Conservation (phyloP, 2,113 vertebrate species). For the Dicentrarchus labrax region DNA sequence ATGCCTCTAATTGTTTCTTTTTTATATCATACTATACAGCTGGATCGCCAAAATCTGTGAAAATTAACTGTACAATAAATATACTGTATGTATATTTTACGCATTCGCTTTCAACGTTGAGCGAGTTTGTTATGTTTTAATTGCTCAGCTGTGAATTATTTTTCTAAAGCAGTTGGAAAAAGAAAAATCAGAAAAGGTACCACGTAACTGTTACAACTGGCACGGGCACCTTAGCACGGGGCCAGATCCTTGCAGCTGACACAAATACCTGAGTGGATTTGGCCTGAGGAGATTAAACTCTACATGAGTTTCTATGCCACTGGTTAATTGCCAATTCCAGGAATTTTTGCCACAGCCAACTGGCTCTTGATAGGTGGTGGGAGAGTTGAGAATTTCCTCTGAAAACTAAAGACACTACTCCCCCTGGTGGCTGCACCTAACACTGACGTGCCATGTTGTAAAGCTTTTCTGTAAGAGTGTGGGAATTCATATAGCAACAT, state of each 20-base stretch:
- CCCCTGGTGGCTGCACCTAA: slow-evolving; percentile 71
- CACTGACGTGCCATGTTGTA: neutral
- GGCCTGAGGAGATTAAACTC: slow-evolving; percentile 52
- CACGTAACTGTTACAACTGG: slow-evolving; percentile 17
- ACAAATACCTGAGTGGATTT: slow-evolving; percentile 62
- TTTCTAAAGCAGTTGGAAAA: neutral
- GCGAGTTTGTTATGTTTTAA: neutral
- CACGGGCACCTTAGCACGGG: neutral
- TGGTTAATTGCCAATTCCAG: slow-evolving; percentile 41
- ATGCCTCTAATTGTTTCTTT: neutral
- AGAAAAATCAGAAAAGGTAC: neutral
- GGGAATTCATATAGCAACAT: neutral
- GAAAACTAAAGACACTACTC: slow-evolving; percentile 51
- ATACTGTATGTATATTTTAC: neutral
- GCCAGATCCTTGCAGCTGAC: slow-evolving; percentile 37
- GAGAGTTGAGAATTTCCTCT: neutral
- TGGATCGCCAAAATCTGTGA: neutral
- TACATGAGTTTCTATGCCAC: slow-evolving; percentile 22
- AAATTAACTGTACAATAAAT: neutral
- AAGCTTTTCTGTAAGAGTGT: neutral
- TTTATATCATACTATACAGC: too few relatives aligned
- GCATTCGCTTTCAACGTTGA: neutral
- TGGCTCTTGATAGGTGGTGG: neutral
- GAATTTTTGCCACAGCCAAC: slow-evolving; percentile 38
- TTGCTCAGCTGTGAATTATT: neutral